Conservation (phyloP, 2,797 vertebrate species). For the Lutjanus argentimaculatus region DNA sequence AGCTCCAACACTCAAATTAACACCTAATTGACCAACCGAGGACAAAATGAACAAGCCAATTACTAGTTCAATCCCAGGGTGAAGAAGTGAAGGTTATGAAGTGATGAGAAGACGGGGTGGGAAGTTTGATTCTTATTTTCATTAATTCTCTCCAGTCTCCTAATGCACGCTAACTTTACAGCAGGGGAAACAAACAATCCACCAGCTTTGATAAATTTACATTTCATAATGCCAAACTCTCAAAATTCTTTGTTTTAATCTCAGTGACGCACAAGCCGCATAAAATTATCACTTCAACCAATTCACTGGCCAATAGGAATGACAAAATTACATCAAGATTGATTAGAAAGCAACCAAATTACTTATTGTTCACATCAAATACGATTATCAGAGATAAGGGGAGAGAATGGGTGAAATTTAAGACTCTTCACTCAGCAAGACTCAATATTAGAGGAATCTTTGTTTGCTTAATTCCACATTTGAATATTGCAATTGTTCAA, state of each 20-base stretch:
- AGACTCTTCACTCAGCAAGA: background rate
- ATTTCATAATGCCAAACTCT: background rate
- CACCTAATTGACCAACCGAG: slow-evolving; percentile 32
- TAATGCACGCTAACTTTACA: background rate
- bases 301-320: background rate
- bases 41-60: slow-evolving; percentile 37
- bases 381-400: background rate
- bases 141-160: background rate
- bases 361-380: background rate
- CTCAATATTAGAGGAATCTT: background rate
- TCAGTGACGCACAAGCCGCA: background rate
- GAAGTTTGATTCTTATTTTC: slow-evolving; percentile 1
- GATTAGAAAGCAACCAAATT: background rate
- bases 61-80: slow-evolving; percentile 8
- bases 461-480: background rate
- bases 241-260: background rate
- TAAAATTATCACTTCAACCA: background rate
- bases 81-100: slow-evolving; percentile 4
- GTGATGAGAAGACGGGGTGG: background rate
- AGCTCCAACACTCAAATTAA: slow-evolving; percentile 33
- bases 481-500: background rate
- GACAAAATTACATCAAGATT: background rate
- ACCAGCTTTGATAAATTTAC: background rate
- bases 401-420: background rate
- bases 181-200: background rate